These are phyloP conservation scores for Sandelia bainsii DNA, from an alignment of 2,797 vertebrate species.

Conservation along the genomic window DNA sequence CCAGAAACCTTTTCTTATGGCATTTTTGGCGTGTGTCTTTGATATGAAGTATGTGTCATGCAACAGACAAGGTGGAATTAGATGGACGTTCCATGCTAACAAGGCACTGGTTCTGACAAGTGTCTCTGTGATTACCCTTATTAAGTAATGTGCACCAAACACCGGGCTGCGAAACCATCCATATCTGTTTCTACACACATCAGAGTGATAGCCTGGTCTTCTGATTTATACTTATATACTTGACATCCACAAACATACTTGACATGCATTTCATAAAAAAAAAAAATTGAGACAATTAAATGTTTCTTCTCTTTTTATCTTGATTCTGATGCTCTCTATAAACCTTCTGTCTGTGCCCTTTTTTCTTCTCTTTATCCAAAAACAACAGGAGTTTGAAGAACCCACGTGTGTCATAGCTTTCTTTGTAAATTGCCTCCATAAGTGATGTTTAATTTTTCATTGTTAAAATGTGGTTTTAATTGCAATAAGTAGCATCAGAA, in stretches of 20 bases:
- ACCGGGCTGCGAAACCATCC: not conserved
- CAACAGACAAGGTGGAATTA: not conserved
- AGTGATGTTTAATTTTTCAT: slow-evolving; percentile 3
- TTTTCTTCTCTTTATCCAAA: not conserved
- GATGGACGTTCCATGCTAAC: not conserved
- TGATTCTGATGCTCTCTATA: not conserved
- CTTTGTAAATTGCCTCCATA: not conserved
- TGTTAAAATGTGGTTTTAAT: slow-evolving; percentile 11
- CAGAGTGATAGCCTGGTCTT: not conserved
- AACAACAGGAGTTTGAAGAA: not conserved
- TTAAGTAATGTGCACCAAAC: not conserved
- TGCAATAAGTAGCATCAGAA: not conserved
- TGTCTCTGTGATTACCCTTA: not conserved
- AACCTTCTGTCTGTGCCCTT: not conserved
- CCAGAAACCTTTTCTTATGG: no score
- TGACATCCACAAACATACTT: no score
- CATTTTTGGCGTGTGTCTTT: not conserved
- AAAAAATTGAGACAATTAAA: no score
- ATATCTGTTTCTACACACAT: not conserved
- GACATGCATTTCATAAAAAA: no score
- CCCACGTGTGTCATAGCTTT: not conserved
- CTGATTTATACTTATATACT: not conserved
- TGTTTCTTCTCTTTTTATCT: not conserved
- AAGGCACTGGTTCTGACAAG: not conserved
- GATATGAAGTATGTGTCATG: no score